A percentile compares a stretch with the other conserved stretches of the same genome.
These are phyloP conservation scores for Arnoldichthys spilopterus DNA, from an alignment of 2,797 vertebrate species.

Conservation along the genomic window DNA sequence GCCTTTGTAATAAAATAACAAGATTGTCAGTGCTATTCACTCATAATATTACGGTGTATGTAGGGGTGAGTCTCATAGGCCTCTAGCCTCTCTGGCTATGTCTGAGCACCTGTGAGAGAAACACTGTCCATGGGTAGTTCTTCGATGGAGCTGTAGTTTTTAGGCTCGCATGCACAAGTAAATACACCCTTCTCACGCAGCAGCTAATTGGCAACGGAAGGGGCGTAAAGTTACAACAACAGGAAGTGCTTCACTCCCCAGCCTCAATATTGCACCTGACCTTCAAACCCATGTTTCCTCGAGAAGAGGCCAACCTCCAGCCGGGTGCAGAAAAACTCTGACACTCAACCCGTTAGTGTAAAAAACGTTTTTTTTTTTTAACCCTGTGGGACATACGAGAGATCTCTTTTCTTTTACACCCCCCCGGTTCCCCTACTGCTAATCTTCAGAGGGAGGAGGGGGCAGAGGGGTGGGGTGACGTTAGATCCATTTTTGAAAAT, in stretches of 20 bases:
- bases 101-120: no score
- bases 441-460: slow-evolving; percentile 13
- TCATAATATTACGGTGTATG: no score
- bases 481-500: slow-evolving; percentile 17
- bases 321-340: slow-evolving; percentile 42
- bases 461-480: slow-evolving; percentile 18
- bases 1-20: no score
- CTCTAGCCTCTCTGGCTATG: no score
- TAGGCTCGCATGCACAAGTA: not conserved
- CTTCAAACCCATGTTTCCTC: slow-evolving; percentile 49
- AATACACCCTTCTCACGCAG: slow-evolving; percentile 42
- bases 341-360: slow-evolving; percentile 44
- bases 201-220: slow-evolving; percentile 53
- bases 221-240: slow-evolving; percentile 60
- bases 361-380: slow-evolving; percentile 45
- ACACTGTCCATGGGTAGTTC: not conserved
- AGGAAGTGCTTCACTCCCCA: slow-evolving; percentile 50
- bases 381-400: slow-evolving; percentile 34
- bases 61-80: no score
- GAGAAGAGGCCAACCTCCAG: slow-evolving; percentile 38
- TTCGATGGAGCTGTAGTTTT: slow-evolving; percentile 5
- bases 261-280: slow-evolving; percentile 50
- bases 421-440: not conserved
- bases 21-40: no score
- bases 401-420: slow-evolving; percentile 9